Evolutionary conservation across 2,113 vertebrate species (phyloP).

Genomic region (Leuciscus idus): DNA sequence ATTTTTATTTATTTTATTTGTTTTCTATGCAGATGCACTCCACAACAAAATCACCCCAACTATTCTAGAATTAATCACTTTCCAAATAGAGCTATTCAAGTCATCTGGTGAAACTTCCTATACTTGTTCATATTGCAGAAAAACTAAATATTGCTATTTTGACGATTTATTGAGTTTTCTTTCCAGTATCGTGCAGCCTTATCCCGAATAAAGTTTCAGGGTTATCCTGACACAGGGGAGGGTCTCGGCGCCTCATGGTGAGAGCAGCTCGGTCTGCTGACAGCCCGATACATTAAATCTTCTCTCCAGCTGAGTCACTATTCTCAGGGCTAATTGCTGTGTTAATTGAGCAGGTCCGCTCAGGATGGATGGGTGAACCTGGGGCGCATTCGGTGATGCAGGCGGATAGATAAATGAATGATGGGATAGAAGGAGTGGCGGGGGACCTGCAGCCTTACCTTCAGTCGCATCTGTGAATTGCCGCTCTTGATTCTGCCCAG

Average conservation of each 20-base stretch:
- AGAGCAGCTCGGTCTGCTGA: conserved; percentile 29
- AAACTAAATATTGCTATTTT: too few relatives aligned
- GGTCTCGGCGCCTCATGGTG: conserved; percentile 13
- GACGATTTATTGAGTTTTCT: too few relatives aligned
- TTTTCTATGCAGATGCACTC: too few relatives aligned
- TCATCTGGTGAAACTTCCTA: too few relatives aligned
- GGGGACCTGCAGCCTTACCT: conserved; percentile 56
- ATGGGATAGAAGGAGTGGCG: not conserved
- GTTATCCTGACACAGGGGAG: conserved; percentile 14
- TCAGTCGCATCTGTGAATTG: conserved; percentile 34
- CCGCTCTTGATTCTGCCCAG: conserved; percentile 35
- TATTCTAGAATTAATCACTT: too few relatives aligned
- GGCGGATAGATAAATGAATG: conserved; percentile 14
- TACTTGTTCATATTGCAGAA: too few relatives aligned
- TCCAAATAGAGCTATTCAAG: too few relatives aligned
- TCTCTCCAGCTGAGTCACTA: conserved; percentile 43
- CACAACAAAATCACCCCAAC: too few relatives aligned
- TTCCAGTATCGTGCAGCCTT: too few relatives aligned
- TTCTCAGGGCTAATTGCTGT: conserved; percentile 54
- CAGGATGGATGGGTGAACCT: conserved; percentile 26
- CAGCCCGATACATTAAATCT: conserved; percentile 37
- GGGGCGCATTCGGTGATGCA: conserved; percentile 19
- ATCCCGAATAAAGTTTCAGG: conserved; percentile 9
- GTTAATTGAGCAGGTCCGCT: conserved; percentile 52
- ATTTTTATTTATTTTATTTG: too few relatives aligned